Conservation (phyloP, 2,888 invertebrate genomes). For the Nomada ferruginata region DNA sequence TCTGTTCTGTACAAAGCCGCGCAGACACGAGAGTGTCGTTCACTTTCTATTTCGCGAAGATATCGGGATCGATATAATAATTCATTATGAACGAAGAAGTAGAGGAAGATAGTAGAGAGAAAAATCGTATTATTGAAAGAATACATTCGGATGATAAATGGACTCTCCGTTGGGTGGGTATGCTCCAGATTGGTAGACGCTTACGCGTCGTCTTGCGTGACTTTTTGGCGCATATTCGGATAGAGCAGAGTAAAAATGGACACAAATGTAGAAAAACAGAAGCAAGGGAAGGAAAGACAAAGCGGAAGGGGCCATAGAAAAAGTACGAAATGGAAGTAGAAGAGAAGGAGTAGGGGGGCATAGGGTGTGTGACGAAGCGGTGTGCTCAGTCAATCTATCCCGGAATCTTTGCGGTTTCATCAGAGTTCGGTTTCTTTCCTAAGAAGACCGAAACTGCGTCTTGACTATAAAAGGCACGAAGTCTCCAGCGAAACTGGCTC, state of each 20-base stretch:
- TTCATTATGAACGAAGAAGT: not conserved
- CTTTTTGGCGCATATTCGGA: conserved; percentile 11
- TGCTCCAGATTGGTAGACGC: not conserved
- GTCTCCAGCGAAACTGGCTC: conserved; percentile 53
- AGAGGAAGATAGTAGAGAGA: not conserved
- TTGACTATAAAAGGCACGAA: conserved; percentile 80
- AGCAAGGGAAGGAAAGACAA: not conserved
- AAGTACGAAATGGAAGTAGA: not conserved
- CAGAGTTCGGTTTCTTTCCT: conserved; percentile 64
- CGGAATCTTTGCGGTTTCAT: conserved; percentile 62
- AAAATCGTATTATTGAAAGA: too few relatives aligned
- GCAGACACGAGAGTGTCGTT: too few relatives aligned
- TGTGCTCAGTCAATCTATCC: conserved; percentile 36
- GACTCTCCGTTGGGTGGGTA: not conserved
- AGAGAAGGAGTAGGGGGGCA: not conserved
- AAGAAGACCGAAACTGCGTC: conserved; percentile 54
- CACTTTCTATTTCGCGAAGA: conserved; percentile 20
- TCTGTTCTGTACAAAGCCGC: conserved; percentile 1
- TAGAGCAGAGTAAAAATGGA: not conserved
- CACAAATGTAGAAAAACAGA: not conserved
- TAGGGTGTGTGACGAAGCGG: conserved; percentile 26
- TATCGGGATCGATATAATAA: conserved; percentile 1
- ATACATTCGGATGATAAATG: too few relatives aligned
- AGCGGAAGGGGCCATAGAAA: not conserved
- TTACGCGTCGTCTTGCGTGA: not conserved